Evolutionary conservation across 2,888 invertebrate species (phyloP).

Genomic region (Chrysolina americana): DNA sequence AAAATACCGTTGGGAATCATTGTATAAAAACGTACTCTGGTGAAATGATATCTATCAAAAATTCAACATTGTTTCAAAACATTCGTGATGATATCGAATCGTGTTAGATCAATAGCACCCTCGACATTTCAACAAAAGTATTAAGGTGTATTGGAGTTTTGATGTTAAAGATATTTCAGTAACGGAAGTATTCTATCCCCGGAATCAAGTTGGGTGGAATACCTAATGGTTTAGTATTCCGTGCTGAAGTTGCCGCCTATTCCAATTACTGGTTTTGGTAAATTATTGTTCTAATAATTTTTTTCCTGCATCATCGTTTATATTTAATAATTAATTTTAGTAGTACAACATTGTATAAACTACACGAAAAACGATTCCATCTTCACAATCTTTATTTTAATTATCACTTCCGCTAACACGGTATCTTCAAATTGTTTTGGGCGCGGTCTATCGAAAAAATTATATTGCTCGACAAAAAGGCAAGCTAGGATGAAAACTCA

Average conservation of each 20-base stretch:
- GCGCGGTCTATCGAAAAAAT: too few species aligned
- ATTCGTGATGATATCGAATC: neutral
- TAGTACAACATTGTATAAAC: too few species aligned
- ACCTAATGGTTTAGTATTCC: neutral
- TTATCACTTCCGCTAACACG: too few species aligned
- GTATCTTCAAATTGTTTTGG: too few species aligned
- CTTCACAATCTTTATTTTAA: too few species aligned
- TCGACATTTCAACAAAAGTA: neutral
- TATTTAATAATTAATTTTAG: too few species aligned
- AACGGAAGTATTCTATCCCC: neutral
- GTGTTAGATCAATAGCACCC: neutral
- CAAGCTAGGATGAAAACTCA: too few species aligned
- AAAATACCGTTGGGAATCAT: too few species aligned
- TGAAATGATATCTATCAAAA: too few species aligned
- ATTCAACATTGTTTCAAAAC: neutral
- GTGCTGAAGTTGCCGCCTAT: neutral
- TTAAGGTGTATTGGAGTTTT: neutral
- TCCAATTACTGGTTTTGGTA: neutral
- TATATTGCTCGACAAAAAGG: too few species aligned
- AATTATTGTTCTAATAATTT: neutral
- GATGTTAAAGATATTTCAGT: neutral
- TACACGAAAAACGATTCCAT: too few species aligned
- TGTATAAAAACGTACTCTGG: too few species aligned
- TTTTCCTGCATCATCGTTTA: neutral
- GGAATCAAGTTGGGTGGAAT: neutral